A percentile compares a stretch with the other conserved stretches of the same genome.
Evolutionary conservation across 2,888 invertebrate genomes (phyloP).

Genomic region (Tipula lateralis): DNA sequence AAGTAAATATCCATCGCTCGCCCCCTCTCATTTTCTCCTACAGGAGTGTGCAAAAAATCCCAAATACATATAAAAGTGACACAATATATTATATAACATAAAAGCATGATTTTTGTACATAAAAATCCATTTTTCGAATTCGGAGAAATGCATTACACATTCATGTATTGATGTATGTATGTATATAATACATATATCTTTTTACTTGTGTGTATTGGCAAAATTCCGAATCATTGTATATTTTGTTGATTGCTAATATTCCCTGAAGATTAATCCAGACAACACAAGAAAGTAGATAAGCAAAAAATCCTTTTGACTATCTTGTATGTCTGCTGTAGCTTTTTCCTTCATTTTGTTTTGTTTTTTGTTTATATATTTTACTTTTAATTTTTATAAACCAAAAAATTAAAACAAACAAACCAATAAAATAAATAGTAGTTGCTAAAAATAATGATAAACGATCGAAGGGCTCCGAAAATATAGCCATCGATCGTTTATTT

Average conservation of each 20-base stretch:
- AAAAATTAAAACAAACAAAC: slow-evolving; percentile 32
- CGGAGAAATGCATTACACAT: neutral
- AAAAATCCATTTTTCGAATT: neutral
- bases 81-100: neutral
- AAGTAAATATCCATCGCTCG: neutral
- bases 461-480: slow-evolving; percentile 30
- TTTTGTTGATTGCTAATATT: neutral
- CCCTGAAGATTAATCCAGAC: neutral
- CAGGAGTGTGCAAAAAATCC: neutral
- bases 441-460: slow-evolving; percentile 31
- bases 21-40: neutral
- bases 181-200: neutral
- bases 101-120: neutral
- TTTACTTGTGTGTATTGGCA: neutral
- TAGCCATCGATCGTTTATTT: slow-evolving; percentile 34
- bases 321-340: neutral
- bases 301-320: neutral
- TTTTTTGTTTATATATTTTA: neutral
- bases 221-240: neutral
- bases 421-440: slow-evolving; percentile 31
- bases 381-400: neutral
- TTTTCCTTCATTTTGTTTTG: neutral
- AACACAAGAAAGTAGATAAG: neutral
- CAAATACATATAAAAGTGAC: neutral
- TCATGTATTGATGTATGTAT: too few relatives aligned